phyloP scores from a whole-genome alignment of 2,888 invertebrate species.

The Pyrrhia umbra region DNA sequence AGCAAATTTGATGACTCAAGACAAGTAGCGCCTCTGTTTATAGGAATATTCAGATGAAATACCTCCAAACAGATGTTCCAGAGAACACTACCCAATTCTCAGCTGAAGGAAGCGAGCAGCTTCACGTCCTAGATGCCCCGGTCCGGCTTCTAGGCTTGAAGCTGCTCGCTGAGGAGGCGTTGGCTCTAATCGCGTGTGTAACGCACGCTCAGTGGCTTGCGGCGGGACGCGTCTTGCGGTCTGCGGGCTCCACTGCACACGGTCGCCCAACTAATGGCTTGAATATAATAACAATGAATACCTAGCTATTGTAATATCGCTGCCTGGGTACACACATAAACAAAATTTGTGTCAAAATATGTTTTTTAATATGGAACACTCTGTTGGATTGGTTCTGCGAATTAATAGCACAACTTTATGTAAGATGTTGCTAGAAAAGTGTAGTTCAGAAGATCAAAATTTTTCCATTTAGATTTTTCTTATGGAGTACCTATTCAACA shows the following conservation, averaged over 20 bases:
- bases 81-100: neutral
- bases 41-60: neutral
- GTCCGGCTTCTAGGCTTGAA: neutral
- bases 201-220: conserved; percentile 55
- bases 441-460: too few species aligned
- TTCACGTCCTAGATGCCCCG: too few species aligned
- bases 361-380: too few species aligned
- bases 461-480: conserved; percentile 36
- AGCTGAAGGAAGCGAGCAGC: too few species aligned
- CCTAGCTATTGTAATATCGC: neutral
- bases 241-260: conserved; percentile 41
- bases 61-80: neutral
- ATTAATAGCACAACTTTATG: conserved; percentile 17
- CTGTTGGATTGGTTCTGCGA: too few species aligned
- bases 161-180: conserved; percentile 19
- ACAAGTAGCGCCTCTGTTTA: neutral
- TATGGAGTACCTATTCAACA: conserved; percentile 29
- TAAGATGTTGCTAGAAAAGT: conserved; percentile 6
- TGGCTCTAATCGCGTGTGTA: conserved; percentile 45
- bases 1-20: neutral
- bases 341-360: neutral
- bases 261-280: conserved; percentile 30
- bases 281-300: neutral
- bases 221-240: conserved; percentile 63
- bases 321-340: neutral